These are phyloP conservation scores for Chrosomus eos DNA, from an alignment of 2,797 vertebrate species.

Conservation along the genomic window DNA sequence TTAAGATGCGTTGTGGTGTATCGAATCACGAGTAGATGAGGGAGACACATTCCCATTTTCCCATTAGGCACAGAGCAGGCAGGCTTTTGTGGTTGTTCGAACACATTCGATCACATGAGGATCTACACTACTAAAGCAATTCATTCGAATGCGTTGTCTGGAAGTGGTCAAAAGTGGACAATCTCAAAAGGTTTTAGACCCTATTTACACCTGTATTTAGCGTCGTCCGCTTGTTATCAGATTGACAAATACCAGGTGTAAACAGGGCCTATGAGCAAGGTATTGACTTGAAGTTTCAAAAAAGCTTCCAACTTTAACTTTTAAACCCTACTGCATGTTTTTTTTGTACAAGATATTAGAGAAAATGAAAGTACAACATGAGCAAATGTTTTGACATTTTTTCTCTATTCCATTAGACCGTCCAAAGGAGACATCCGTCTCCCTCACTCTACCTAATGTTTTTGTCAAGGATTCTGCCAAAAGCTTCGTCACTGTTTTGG, in stretches of 20 bases:
- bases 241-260: too few relatives aligned
- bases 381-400: not conserved
- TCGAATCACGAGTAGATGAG: not conserved
- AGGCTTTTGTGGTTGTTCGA: not conserved
- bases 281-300: not conserved
- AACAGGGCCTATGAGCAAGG: not conserved
- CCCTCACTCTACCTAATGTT: conserved; percentile 76
- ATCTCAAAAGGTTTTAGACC: too few relatives aligned
- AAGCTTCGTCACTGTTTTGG: conserved; percentile 82
- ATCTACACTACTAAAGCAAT: too few relatives aligned
- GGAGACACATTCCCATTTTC: not conserved
- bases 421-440: conserved; percentile 65
- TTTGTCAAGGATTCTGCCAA: conserved; percentile 82
- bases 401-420: conserved; percentile 57
- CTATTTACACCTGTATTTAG: too few relatives aligned
- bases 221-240: too few relatives aligned
- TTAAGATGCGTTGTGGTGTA: not conserved
- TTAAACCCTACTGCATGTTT: not conserved
- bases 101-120: not conserved
- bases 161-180: too few relatives aligned
- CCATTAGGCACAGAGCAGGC: too few relatives aligned
- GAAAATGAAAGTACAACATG: not conserved
- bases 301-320: not conserved
- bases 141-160: not conserved
- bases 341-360: not conserved